phyloP scores from a whole-genome alignment of 2,888 invertebrate species.

The Eupithecia tripunctaria region DNA sequence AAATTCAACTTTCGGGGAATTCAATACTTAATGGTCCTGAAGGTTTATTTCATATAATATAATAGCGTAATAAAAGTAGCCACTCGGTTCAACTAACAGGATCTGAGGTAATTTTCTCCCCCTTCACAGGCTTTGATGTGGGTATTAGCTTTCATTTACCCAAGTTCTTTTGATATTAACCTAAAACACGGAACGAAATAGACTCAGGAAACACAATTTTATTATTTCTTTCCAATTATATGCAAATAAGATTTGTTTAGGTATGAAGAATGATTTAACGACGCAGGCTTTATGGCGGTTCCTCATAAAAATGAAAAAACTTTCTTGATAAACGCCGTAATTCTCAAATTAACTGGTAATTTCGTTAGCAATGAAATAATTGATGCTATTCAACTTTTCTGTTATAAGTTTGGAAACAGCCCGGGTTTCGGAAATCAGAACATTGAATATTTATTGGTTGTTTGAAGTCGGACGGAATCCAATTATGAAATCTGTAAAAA shows the following conservation, averaged over 20 bases:
- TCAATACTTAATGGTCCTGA: too few relatives aligned
- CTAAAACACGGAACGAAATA: not conserved
- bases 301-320: constrained; percentile 17
- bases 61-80: not conserved
- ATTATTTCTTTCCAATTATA: constrained; percentile 8
- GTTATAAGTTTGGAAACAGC: constrained; percentile 57
- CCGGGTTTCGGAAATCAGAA: constrained; percentile 60
- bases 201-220: not conserved
- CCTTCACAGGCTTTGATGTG: constrained; percentile 2
- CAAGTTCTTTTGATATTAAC: not conserved
- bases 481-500: constrained; percentile 59
- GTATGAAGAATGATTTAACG: constrained; percentile 6
- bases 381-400: constrained; percentile 41
- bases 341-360: constrained; percentile 32
- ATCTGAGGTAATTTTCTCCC: constrained; percentile 3
- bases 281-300: constrained; percentile 6
- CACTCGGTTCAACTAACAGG: not conserved
- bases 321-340: constrained; percentile 20
- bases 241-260: constrained; percentile 7
- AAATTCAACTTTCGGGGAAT: too few relatives aligned
- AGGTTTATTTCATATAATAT: too few relatives aligned
- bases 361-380: constrained; percentile 37
- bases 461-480: constrained; percentile 47
- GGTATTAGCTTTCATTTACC: not conserved
- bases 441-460: constrained; percentile 67